phyloP scores from a whole-genome alignment of 2,888 invertebrate species.

The Hydriomena furcata region DNA sequence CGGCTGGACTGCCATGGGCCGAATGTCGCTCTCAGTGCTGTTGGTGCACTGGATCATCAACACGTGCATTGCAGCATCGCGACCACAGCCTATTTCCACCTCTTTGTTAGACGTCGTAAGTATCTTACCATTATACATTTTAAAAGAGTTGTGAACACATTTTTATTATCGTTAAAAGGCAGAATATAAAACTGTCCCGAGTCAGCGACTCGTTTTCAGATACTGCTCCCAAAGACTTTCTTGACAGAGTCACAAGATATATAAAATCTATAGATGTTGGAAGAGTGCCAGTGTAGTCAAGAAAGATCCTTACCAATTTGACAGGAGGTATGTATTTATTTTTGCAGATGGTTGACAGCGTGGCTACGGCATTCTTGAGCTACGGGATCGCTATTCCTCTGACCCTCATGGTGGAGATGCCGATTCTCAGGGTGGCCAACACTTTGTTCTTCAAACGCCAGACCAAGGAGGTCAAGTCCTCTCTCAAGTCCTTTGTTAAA shows the following conservation, averaged over 20 bases:
- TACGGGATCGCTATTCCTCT: constrained; percentile 43
- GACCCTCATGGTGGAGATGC: constrained; percentile 45
- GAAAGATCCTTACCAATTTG: too few relatives aligned
- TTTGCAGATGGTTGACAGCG: constrained; percentile 28
- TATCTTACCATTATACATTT: too few relatives aligned
- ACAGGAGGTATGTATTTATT: too few relatives aligned
- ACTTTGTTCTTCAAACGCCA: constrained; percentile 12
- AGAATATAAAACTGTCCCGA: too few relatives aligned
- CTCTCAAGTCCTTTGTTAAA: too few relatives aligned
- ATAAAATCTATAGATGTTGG: too few relatives aligned
- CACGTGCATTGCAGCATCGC: constrained; percentile 32
- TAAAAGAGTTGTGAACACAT: too few relatives aligned
- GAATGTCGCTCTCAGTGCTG: constrained; percentile 51
- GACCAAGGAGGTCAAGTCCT: constrained; percentile 9
- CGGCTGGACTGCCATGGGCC: constrained; percentile 46
- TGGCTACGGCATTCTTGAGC: constrained; percentile 27
- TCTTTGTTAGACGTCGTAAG: constrained; percentile 33
- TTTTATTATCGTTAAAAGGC: too few relatives aligned
- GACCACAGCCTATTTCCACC: constrained; percentile 22
- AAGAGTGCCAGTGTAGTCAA: too few relatives aligned
- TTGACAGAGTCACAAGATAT: too few relatives aligned
- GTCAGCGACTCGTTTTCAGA: too few relatives aligned
- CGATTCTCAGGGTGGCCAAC: constrained; percentile 36
- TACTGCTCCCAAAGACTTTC: too few relatives aligned
- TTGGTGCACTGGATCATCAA: constrained; percentile 52